Evolutionary conservation across 2,888 invertebrate genomes (phyloP).

Genomic region (Eremobia ochroleuca): DNA sequence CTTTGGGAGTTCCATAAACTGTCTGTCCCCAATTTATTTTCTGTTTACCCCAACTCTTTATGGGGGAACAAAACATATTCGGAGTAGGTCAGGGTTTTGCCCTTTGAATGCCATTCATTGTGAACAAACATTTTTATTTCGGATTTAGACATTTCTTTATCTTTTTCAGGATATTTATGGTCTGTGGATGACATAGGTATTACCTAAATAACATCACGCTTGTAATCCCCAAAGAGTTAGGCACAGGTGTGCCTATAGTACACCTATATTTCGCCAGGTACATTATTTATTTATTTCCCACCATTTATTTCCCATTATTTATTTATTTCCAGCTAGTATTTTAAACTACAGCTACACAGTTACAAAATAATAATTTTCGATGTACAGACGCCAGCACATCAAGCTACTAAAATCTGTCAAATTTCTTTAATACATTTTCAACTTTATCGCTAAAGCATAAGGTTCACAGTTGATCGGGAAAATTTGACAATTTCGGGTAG

Average conservation of each 20-base stretch:
- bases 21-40: slow-evolving; percentile 19
- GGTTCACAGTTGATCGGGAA: too few species aligned
- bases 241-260: background rate
- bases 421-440: too few species aligned
- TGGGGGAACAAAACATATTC: slow-evolving; percentile 36
- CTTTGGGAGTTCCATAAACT: slow-evolving; percentile 4
- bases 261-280: background rate
- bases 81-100: slow-evolving; percentile 41
- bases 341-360: too few species aligned
- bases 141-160: background rate
- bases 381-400: too few species aligned
- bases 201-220: background rate
- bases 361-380: too few species aligned
- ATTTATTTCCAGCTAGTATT: too few species aligned
- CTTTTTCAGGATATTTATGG: background rate
- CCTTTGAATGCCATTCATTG: slow-evolving; percentile 39
- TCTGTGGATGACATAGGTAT: background rate
- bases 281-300: too few species aligned
- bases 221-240: background rate
- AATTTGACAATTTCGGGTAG: too few species aligned
- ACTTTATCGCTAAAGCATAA: too few species aligned
- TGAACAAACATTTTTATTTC: slow-evolving; percentile 23
- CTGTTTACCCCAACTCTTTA: slow-evolving; percentile 13
- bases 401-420: too few species aligned
- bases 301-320: too few species aligned